A percentile compares a stretch with the other conserved stretches of the same genome.
Evolutionary conservation across 2,797 vertebrate genomes (phyloP).

Genomic region (Oreochromis grahami): DNA sequence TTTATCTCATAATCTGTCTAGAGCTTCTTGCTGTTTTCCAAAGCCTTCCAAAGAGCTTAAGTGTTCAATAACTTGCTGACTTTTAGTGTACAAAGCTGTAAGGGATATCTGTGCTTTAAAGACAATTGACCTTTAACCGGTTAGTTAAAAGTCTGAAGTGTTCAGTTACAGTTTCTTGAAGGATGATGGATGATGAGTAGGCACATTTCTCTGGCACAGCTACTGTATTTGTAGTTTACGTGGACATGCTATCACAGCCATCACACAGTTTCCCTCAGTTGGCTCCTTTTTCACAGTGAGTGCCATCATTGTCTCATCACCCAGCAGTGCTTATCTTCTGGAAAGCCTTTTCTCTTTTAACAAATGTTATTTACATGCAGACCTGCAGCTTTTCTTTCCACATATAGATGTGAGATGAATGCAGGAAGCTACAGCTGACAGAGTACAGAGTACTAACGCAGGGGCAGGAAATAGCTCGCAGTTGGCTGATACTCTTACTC

Average conservation of each 20-base stretch:
- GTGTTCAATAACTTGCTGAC: background rate
- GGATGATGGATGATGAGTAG: background rate
- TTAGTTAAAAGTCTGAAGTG: background rate
- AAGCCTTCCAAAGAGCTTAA: background rate
- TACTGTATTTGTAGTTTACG: background rate
- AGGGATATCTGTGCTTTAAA: background rate
- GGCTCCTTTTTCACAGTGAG: background rate
- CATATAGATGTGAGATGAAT: background rate
- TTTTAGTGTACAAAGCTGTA: background rate
- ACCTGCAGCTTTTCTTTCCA: constrained; percentile 2
- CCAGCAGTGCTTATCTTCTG: background rate
- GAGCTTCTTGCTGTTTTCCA: background rate
- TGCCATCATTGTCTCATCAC: background rate
- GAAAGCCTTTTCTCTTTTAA: background rate
- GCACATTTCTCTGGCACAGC: background rate
- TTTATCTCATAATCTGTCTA: background rate
- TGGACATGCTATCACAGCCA: background rate
- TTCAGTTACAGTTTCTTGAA: background rate
- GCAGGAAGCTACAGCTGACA: constrained; percentile 5
- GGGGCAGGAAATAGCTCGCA: constrained; percentile 7
- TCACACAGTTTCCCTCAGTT: background rate
- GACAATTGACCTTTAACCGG: background rate
- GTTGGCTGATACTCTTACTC: constrained; percentile 7
- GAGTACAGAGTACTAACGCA: background rate
- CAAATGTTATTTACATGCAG: background rate